Percentiles rank a stretch among this genome's conserved stretches.
Evolutionary conservation across 2,797 vertebrate genomes (phyloP).

Genomic region (Tolypeutes matacus): DNA sequence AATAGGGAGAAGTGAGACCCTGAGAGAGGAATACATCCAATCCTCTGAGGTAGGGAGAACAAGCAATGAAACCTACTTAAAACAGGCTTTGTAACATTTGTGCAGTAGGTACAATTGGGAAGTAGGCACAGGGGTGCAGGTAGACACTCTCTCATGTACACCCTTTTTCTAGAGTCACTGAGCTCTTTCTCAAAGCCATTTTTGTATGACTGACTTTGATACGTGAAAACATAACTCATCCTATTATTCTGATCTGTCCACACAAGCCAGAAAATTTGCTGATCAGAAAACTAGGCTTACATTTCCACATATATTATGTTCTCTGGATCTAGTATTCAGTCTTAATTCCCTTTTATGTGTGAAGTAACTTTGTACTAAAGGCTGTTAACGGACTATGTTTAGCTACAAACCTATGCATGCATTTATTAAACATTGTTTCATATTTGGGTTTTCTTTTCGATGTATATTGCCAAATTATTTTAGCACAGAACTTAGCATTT

Average conservation of each 20-base stretch:
- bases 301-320: background rate
- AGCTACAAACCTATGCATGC: background rate
- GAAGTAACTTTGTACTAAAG: background rate
- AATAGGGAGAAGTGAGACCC: background rate
- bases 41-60: background rate
- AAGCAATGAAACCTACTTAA: background rate
- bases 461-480: background rate
- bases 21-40: background rate
- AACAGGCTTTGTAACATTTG: background rate
- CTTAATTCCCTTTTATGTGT: background rate
- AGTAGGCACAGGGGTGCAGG: background rate
- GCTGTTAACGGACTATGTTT: background rate
- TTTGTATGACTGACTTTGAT: constrained; percentile 1
- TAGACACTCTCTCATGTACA: background rate
- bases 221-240: background rate
- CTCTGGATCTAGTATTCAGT: background rate
- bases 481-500: background rate
- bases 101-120: background rate
- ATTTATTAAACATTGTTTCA: background rate
- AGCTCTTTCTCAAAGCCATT: background rate
- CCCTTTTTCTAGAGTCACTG: background rate
- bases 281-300: background rate
- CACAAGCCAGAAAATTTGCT: background rate
- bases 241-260: background rate
- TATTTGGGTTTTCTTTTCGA: background rate